Evolutionary conservation across 1,140 invertebrate genomes (phyloP), one percentile per base, ranked within the genome.

Genomic region (Bombyx mandarina): DNA sequence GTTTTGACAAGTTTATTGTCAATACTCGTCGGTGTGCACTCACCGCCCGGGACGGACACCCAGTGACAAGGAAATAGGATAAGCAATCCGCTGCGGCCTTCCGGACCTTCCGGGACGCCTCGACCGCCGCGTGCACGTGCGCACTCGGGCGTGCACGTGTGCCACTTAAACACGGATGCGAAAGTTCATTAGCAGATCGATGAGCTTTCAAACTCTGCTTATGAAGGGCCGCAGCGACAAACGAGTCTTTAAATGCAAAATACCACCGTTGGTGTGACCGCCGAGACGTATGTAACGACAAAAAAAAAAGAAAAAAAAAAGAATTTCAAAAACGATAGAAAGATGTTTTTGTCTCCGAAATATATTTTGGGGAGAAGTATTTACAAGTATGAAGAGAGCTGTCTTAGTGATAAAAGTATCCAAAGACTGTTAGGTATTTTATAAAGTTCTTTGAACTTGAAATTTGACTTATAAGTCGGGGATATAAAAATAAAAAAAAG

Each of bases 361-460:
- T 80, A 80, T 83, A 84, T 82, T 86, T 86, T 84, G 79, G 83
- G 78, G 79, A 77, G 76, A 82, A 79, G 70, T 86, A 84, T 84
- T 86, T 84, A 86, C 81, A 86, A 83, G 73, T 71, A 69, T 68
- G 72, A 72, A 65, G 75, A 69, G 73, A 75, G 73, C 76, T 73
- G 82, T 84, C 79, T 84, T 86, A 84, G 80, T 78, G 79, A 78
- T 83, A 54, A 57, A 62, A 50, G 35, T 83, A 82, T 86, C 83
- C 83, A 86, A 86, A 86, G 83, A 86, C 83, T 84, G 83, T 77
- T 80, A 82, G 71, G 79, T 86, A 82, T 82, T 86, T 81, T 51
- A 26, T 9, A 12, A 71, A 83, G 78, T 83, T 83, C 78, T 60
- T 71, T 78, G 79, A 86, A 82, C 81, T 84, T 75, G 62, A 77